These are phyloP conservation scores for Ceyx margarethae DNA, from an alignment of 2,113 vertebrate genomes.

Conservation along the genomic window DNA sequence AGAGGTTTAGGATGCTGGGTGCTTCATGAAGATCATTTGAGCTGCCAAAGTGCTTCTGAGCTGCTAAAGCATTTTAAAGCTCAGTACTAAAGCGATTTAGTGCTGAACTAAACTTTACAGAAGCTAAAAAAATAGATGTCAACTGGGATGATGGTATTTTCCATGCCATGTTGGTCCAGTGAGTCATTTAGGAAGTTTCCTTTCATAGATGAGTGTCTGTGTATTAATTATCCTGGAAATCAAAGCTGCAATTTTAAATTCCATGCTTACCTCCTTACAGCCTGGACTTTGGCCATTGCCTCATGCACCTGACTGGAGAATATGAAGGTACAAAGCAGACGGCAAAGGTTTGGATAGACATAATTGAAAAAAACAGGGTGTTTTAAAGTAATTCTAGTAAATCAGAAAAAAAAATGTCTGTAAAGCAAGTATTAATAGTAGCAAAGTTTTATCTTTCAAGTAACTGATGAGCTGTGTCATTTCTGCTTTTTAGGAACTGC, in stretches of 20 bases:
- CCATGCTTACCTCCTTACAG: background rate
- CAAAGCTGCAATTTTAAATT: background rate
- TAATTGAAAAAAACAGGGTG: background rate
- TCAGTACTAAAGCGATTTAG: conserved; percentile 62
- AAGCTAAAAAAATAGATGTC: conserved; percentile 48
- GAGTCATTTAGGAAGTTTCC: background rate
- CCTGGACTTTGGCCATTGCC: background rate
- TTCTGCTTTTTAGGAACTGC: background rate
- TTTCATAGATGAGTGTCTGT: rapidly evolving
- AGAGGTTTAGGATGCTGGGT: conserved; percentile 52
- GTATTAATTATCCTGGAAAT: background rate
- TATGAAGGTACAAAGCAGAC: background rate
- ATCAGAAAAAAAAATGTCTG: background rate
- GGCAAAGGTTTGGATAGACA: background rate
- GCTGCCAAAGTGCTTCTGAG: conserved; percentile 67
- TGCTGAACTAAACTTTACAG: conserved; percentile 55
- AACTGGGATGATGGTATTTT: background rate
- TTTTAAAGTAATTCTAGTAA: background rate
- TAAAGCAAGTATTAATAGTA: background rate
- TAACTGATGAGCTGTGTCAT: background rate
- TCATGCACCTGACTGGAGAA: background rate
- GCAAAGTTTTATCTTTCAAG: background rate
- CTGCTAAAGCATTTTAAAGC: conserved; percentile 69
- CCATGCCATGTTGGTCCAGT: background rate
- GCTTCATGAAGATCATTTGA: conserved; percentile 60